Base-by-base conservation (phyloP, 1,140 invertebrate genomes). In the Papilio glaucus region DNA sequence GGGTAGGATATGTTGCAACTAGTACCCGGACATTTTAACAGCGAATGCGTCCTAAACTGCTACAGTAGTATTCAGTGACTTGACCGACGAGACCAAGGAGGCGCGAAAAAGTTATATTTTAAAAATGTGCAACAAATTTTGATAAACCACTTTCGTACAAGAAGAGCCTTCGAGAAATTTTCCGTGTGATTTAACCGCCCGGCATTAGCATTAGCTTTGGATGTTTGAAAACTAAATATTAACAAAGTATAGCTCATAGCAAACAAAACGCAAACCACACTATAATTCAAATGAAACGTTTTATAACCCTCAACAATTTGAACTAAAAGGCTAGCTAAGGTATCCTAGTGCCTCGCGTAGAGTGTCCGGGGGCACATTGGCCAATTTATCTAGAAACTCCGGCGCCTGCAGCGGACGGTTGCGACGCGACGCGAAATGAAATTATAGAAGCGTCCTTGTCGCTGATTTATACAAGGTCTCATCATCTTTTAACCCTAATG, bases 351-450 rank as follows among this genome's bases (percentile, higher is more conserved):
- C 45, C 45, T 49, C 18, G 3, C 7, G 10, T 7, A 21, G 42
- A 6, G 42, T 42, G n/a, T 9, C 2, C 1, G 21, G 18, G 21
- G 49, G 18, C 49, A 53, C 49, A 24, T 53, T 53, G 49, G 21
- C 49, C 21, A 24, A 53, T 24, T 24, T 53, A 53, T 53, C 49
- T 53, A 26, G 49, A 53, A 53, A 53, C 49, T n/a, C 10, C 49
- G 49, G 24, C 49, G 49, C 18, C 49, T 53, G 49, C 18, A 21
- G 18, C 15, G 45, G 15, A 49, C 45, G 21, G 45, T 49, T 49
- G 45, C 45, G 49, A 24, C 6, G 21, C 49, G 24, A 53, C 49
- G 49, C 18, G 21, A 53, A 9, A 53, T 53, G 49, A 24, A 53
- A 53, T 53, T 53, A 53, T 53, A 53, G 10, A 53, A 53, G 18